Evolutionary conservation across 2,888 invertebrate species (phyloP).

Genomic region (Pollenia amentaria): DNA sequence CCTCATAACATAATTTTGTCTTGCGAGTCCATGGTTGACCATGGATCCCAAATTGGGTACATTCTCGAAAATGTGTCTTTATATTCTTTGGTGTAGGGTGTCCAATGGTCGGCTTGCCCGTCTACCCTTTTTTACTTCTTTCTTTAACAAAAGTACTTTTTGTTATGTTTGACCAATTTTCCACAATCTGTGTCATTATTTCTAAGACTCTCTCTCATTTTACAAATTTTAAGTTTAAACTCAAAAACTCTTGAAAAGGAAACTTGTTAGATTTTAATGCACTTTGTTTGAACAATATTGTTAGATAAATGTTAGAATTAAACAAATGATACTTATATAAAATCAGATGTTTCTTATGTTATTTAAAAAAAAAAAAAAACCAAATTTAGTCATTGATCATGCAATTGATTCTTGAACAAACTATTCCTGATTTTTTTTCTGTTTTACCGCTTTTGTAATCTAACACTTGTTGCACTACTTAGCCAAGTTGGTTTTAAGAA

Average conservation of each 20-base stretch:
- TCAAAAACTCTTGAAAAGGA: constrained; percentile 15
- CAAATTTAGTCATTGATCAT: constrained; percentile 30
- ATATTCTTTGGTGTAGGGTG: no score
- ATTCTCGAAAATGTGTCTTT: no score
- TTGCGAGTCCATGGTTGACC: no score
- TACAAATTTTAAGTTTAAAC: background rate
- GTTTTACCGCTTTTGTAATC: background rate
- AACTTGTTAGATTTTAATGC: background rate
- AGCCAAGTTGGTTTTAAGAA: constrained; percentile 42
- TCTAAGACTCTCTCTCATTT: background rate
- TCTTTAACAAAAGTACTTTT: no score
- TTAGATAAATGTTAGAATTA: background rate
- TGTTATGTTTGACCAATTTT: no score
- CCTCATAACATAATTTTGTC: no score
- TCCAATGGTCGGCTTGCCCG: no score
- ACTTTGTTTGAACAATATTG: background rate
- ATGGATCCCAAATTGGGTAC: no score
- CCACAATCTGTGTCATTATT: background rate
- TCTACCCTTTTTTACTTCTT: no score
- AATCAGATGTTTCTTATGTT: background rate
- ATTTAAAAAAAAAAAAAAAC: background rate
- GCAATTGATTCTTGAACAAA: constrained; percentile 11
- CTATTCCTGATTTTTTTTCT: background rate
- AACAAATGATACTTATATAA: background rate
- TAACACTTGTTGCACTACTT: constrained; percentile 60